Conservation (phyloP, 92 coral and sea anemone genomes). For the Paramuricea clavata region DNA sequence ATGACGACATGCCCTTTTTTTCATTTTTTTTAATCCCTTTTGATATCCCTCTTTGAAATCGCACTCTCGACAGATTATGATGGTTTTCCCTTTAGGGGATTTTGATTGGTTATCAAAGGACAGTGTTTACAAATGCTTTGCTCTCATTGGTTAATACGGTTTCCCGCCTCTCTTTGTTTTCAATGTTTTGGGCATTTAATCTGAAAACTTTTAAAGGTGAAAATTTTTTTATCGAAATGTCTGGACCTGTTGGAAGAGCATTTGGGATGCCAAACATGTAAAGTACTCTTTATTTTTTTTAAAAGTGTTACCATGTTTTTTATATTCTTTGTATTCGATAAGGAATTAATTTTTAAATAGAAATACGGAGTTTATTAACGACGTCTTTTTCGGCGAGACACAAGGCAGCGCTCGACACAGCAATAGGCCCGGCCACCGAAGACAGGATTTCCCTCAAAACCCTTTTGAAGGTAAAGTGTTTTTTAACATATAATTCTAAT, state of each 20-base stretch:
- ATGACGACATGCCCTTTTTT: conserved; percentile 12
- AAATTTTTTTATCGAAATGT: not conserved
- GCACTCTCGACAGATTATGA: not conserved
- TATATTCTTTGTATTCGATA: not conserved
- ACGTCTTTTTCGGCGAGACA: too few species aligned
- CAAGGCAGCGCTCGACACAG: too few species aligned
- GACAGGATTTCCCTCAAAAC: too few species aligned
- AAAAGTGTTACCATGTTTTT: not conserved
- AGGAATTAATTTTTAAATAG: not conserved
- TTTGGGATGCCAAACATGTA: not conserved
- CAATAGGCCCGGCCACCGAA: too few species aligned
- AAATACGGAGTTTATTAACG: not conserved
- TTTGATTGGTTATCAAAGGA: not conserved
- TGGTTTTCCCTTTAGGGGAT: not conserved
- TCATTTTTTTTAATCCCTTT: not conserved
- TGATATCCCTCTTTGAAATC: too few species aligned
- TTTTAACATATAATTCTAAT: too few species aligned
- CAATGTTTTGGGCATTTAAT: too few species aligned
- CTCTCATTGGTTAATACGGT: not conserved
- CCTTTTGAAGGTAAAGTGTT: too few species aligned
- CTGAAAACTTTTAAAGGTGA: too few species aligned
- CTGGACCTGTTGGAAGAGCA: not conserved
- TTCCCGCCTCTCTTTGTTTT: not conserved
- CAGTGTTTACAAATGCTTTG: not conserved
- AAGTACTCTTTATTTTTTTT: not conserved